Evolutionary conservation across 2,113 vertebrate genomes (phyloP), one percentile per base, ranked within the genome.

Genomic region (Monopterus albus): DNA sequence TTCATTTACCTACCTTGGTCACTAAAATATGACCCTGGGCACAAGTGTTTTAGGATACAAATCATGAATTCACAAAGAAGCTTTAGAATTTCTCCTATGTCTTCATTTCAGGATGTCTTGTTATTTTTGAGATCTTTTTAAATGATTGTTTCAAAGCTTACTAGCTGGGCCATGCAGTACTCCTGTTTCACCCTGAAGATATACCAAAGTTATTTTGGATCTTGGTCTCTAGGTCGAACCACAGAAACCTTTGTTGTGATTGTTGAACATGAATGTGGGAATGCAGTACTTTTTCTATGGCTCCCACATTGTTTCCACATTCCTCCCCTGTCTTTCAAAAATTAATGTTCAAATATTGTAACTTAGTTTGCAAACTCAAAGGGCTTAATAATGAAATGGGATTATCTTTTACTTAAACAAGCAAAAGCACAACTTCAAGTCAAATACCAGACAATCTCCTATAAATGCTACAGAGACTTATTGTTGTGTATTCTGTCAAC

Each of bases 171-270:
- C 51, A 61, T n/a, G 35, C 25, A 21, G 21, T 81, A 21, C 53
- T 89, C 61, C 43, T 38, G 60, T 85, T 88, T 79, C 61, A 84
- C 60, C 42, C 39, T 39, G 50, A 75, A 7, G 42, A 61, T 76
- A 40, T 18, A 51, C 31, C 14, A 33, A 56, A 64, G 76, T 85
- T 31, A 92, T 89, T 89, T 89, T 88, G 81, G 21, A 69, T 73
- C 62, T 49, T 21, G 26, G 68, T 61, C 78, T 28, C 66, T 65
- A 52, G 13, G 35, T 46, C 81, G 59, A 57, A 69, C 49, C 36
- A 55, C 40, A 65, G 51, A 43, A 61, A 81, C 71, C 47, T 36
- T 57, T 62, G 68, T 78, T 71, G 53, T 79, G 55, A 43, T 57
- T 65, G 61, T 38, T 55, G 21, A 70, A 50, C 43, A 63, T 61